Evolutionary conservation across 2,888 invertebrate genomes (phyloP), one percentile per base, ranked within the genome.

Genomic region (Epistrophe eligans): DNA sequence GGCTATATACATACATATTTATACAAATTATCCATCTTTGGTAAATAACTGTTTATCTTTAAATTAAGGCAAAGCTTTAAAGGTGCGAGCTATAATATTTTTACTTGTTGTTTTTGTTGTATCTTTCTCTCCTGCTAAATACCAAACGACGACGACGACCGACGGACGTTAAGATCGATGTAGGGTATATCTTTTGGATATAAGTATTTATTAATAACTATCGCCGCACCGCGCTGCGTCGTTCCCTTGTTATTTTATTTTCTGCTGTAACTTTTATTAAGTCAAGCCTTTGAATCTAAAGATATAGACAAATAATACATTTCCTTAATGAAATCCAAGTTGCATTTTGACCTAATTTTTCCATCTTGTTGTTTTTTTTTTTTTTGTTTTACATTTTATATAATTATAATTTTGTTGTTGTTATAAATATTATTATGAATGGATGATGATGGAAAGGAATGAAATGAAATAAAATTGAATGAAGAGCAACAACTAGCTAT

Each of bases 331-430:
- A 77, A 73, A 43, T 45, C 19, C 55, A 50, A 60, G 72, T 57
- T 85, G 84, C 81, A 85, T 85, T 85, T 77, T 73, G 84, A 67
- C 84, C 84, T 85, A 73, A 73, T 81, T 85, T 80, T 58, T 9
- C 3, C 35, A 19, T 45, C 4, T 13, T 43, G 13, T 43, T 55
- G 40, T 52, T 19, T 52, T 62, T 45, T 24, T 32, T 4, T 13
- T 28, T 35, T n/a, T n/a, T 48, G 11, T 8, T 43, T 45, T 13
- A 15, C 3, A 2, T 48, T 48, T 35, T 35, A 19, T 58, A 17
- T 35, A 38, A 35, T 58, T 58, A 58, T 13, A n/a, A 32, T 52
- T 40, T 40, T 43, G 17, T n/a, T 76, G 62, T 76, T 76, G 43
- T 52, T 50, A 15, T 24, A 24, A 24, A 24, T 66, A 11, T 52